Evolutionary conservation across 1,140 invertebrate species (phyloP).

Genomic region (Hydropsyche tenuis): DNA sequence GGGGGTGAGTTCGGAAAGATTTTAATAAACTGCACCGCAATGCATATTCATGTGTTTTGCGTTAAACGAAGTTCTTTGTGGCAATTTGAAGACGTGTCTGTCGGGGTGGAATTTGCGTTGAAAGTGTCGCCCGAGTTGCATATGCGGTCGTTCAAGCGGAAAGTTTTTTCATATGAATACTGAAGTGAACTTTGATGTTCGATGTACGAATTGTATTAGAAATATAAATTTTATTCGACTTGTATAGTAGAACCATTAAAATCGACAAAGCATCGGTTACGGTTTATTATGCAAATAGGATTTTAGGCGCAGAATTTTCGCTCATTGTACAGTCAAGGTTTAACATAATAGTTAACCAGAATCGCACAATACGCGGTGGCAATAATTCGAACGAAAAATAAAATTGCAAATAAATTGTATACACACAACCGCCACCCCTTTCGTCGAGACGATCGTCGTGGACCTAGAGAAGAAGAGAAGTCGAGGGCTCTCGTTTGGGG

Average conservation of each 20-base stretch:
- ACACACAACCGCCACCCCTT: constrained; percentile 15
- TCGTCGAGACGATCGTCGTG: background rate
- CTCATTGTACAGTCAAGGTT: background rate
- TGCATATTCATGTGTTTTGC: constrained; percentile 13
- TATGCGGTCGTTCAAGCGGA: background rate
- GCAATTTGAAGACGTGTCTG: background rate
- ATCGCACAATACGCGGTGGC: background rate
- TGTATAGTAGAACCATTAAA: no score
- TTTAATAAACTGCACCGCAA: background rate
- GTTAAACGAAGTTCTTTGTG: background rate
- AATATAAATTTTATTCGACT: no score
- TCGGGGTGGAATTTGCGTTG: background rate
- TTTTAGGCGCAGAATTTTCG: no score
- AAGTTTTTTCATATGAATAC: no score
- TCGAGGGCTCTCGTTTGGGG: constrained; percentile 28
- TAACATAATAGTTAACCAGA: background rate
- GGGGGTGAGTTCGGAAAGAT: no score
- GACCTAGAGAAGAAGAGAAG: constrained; percentile 10
- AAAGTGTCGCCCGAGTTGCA: background rate
- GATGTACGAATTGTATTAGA: no score
- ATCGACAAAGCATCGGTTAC: no score
- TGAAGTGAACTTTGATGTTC: no score
- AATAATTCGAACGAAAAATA: background rate
- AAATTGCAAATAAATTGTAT: no score
- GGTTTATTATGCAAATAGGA: no score